Evolutionary conservation across 2,888 invertebrate genomes (phyloP), one percentile per base, ranked within the genome.

Genomic region (Tachina fera): DNA sequence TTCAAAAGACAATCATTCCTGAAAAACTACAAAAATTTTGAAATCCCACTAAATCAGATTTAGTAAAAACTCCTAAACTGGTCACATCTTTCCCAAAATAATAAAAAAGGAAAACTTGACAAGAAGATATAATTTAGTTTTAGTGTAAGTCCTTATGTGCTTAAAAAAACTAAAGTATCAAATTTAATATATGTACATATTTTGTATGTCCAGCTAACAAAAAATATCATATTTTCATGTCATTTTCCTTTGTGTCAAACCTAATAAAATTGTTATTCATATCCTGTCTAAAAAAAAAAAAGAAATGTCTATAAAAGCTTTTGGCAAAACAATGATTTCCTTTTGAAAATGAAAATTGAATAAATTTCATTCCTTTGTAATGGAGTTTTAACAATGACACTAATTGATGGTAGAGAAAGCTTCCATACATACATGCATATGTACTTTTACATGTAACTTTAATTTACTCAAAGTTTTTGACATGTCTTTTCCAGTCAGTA

Each of bases 381-480:
- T 65, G 70, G 43, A 75, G 39, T 51, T 83, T 56, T 58, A 77
- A 78, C 70, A 86, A 49, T 63, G 78, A 83, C 80, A 79, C 80
- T 83, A 84, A 84, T 84, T 78, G 84, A 71, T 74, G 70, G 71
- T 67, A 79, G 58, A 86, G 76, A 86, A 79, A 67, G 56, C 70
- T 71, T 51, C 2, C 3, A 31, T 22, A 22, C 31, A 6, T 31
- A 31, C 31, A 31, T 31, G 6, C 31, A 31, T 31, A 63, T 41
- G 8, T 31, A n/a, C n/a, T n/a, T n/a, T n/a, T n/a, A n/a, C n/a
- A 19, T 45, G n/a, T 74, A 45, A 65, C 81, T 71, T 84, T 84
- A 83, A 84, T 86, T 81, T 81, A 80, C 70, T 76, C 65, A 13
- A 78, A 75, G 65, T 75, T 77, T 86, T 56, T 86, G 86, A 80